These are phyloP conservation scores for Philereme transversata DNA, from an alignment of 2,888 invertebrate species.

Conservation along the genomic window DNA sequence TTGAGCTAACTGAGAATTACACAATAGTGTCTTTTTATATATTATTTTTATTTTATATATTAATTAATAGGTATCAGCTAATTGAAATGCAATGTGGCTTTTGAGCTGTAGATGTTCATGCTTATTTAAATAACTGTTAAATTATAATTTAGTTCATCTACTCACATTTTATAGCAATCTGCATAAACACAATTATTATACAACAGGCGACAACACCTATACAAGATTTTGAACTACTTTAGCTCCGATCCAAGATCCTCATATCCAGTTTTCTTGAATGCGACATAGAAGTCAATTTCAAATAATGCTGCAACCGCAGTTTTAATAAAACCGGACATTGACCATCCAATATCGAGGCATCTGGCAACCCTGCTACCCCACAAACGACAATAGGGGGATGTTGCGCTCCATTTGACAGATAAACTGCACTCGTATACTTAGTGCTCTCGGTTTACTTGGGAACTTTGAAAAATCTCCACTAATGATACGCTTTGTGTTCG, in stretches of 20 bases:
- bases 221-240: no score
- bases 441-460: constrained; percentile 31
- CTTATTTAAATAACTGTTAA: no score
- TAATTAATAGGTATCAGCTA: background rate
- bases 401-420: constrained; percentile 72
- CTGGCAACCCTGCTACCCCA: constrained; percentile 58
- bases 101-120: no score
- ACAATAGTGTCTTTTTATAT: background rate
- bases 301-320: background rate
- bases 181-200: no score
- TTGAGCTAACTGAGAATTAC: background rate
- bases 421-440: constrained; percentile 59
- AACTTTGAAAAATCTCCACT: constrained; percentile 36
- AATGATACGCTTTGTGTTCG: constrained; percentile 18
- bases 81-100: background rate
- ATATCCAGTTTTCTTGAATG: no score
- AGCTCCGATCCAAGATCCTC: no score
- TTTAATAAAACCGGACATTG: background rate
- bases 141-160: no score
- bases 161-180: no score
- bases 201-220: no score
- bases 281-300: background rate
- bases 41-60: no score
- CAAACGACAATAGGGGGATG: constrained; percentile 59
- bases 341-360: background rate